These are phyloP conservation scores for Echinarachnius parma DNA, from an alignment of 53 echinoderm and acorn worm genomes.

Conservation along the genomic window DNA sequence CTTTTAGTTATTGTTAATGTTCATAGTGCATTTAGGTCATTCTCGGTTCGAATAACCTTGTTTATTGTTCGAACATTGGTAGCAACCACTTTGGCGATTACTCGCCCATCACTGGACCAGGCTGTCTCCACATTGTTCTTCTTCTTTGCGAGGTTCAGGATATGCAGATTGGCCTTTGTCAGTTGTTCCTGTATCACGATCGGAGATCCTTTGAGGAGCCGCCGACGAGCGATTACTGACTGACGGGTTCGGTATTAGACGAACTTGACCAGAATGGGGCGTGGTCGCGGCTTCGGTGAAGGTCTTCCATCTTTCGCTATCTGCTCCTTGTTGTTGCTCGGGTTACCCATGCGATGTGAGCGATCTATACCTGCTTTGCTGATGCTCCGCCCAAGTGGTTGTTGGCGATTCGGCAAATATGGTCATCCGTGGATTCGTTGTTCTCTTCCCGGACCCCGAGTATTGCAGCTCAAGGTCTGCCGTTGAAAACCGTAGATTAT, in stretches of 20 bases:
- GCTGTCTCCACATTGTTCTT: background rate
- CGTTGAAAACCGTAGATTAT: background rate
- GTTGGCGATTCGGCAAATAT: background rate
- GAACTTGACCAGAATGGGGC: background rate
- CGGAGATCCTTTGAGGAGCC: background rate
- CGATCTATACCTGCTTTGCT: background rate
- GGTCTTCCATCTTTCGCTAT: background rate
- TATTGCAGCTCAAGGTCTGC: background rate
- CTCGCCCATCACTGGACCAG: conserved; percentile 4
- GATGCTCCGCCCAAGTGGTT: background rate
- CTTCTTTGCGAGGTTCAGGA: background rate
- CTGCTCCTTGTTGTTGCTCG: background rate
- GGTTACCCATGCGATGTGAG: background rate
- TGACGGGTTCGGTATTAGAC: conserved; percentile 4
- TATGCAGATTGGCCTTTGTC: background rate
- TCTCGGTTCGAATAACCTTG: background rate
- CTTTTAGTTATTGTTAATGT: background rate
- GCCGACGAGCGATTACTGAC: background rate
- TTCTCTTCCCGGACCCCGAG: no score
- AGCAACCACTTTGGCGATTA: background rate
- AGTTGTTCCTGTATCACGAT: background rate
- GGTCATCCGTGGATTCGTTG: no score
- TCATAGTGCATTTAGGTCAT: background rate
- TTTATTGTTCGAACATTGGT: background rate
- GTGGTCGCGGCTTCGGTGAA: background rate